Conservation (phyloP, 2,888 invertebrate species). For the Alloplasta piceator region DNA sequence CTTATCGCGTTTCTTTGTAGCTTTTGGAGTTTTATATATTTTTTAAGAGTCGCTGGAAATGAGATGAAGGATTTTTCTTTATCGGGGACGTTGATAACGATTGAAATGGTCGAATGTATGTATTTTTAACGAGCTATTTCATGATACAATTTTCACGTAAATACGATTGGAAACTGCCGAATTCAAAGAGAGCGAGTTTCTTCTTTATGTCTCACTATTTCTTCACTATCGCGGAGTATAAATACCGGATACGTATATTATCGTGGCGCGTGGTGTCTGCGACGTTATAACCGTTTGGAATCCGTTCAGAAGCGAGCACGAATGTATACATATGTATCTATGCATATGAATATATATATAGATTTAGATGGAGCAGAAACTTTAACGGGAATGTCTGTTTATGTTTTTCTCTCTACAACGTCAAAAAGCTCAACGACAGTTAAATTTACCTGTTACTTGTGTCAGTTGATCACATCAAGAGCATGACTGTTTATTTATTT, state of each 20-base stretch:
- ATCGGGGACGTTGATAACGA: too few species aligned
- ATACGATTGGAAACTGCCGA: not conserved
- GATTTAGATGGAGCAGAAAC: constrained; percentile 17
- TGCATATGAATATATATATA: too few species aligned
- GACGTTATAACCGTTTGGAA: constrained; percentile 52
- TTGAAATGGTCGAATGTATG: too few species aligned
- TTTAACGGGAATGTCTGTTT: constrained; percentile 23
- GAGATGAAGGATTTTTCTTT: too few species aligned
- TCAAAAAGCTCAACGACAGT: constrained; percentile 1
- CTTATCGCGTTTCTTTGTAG: too few species aligned
- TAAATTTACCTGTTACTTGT: constrained; percentile 20
- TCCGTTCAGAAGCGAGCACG: constrained; percentile 32
- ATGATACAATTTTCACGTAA: constrained; percentile 1
- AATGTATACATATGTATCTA: not conserved
- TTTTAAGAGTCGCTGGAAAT: too few species aligned
- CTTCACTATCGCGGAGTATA: constrained; percentile 45
- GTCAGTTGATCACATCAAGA: not conserved
- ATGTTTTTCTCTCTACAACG: constrained; percentile 18
- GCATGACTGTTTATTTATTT: too few species aligned
- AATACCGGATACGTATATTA: constrained; percentile 61
- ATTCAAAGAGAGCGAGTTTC: not conserved
- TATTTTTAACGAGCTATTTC: too few species aligned
- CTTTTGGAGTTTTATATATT: too few species aligned
- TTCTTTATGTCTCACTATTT: constrained; percentile 9
- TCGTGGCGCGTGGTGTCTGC: constrained; percentile 54